These are phyloP conservation scores for Byasa hedistus DNA, from an alignment of 2,888 invertebrate genomes.

Conservation along the genomic window DNA sequence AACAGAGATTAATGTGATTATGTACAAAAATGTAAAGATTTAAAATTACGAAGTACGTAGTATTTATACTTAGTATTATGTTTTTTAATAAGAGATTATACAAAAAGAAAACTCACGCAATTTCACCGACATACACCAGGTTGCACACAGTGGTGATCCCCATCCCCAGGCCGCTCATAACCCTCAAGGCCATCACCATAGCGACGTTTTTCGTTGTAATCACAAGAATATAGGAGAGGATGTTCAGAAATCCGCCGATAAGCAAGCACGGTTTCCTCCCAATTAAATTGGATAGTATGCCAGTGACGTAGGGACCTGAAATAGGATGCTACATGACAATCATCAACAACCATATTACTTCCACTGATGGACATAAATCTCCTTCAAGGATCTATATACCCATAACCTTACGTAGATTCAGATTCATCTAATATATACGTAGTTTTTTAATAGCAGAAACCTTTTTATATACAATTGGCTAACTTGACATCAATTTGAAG, in stretches of 20 bases:
- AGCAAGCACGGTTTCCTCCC: constrained; percentile 45
- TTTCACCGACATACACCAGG: constrained; percentile 42
- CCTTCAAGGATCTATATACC: neutral
- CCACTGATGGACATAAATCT: neutral
- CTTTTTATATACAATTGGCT: too few relatives aligned
- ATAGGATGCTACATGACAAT: constrained; percentile 4
- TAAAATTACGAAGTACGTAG: too few relatives aligned
- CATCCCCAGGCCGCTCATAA: constrained; percentile 42
- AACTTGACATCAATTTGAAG: too few relatives aligned
- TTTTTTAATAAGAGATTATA: neutral
- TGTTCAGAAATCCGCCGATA: constrained; percentile 41
- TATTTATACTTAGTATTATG: neutral
- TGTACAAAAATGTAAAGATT: too few relatives aligned
- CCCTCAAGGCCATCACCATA: constrained; percentile 38
- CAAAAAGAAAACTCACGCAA: constrained; percentile 37
- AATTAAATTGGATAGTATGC: constrained; percentile 42
- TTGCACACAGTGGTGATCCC: constrained; percentile 40
- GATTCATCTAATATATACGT: too few relatives aligned
- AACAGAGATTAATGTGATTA: too few relatives aligned
- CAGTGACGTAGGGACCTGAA: constrained; percentile 44
- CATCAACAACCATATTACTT: neutral
- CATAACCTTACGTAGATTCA: too few relatives aligned
- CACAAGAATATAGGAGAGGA: constrained; percentile 40
- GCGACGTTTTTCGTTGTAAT: constrained; percentile 37
- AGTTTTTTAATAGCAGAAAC: too few relatives aligned